Evolutionary conservation across 35 echinoderm and acorn worm species (phyloP).

Genomic region (Apostichopus japonicus): DNA sequence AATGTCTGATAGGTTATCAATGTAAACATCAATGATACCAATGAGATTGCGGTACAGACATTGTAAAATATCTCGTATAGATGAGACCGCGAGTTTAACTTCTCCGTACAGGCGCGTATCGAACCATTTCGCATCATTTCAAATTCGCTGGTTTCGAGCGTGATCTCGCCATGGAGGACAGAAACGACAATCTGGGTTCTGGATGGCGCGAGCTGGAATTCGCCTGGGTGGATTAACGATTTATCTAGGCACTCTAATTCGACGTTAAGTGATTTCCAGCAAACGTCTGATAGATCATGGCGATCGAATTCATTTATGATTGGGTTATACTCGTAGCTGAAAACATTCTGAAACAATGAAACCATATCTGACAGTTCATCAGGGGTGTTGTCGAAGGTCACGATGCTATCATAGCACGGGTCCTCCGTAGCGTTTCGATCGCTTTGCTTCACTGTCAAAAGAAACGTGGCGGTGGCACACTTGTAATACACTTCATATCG

Average conservation of each 20-base stretch:
- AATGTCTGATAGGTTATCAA: slow-evolving; percentile 69
- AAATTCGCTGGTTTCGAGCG: neutral
- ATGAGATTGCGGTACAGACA: slow-evolving; percentile 11
- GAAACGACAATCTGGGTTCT: neutral
- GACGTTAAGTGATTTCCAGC: neutral
- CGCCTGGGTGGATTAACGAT: slow-evolving; percentile 1
- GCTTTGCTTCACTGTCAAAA: neutral
- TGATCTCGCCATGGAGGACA: neutral
- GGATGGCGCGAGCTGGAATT: neutral
- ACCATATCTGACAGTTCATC: neutral
- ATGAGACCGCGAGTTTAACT: neutral
- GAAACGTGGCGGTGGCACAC: slow-evolving; percentile 28
- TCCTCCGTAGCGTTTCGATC: neutral
- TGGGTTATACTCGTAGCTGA: slow-evolving; percentile 41
- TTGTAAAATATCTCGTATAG: slow-evolving; percentile 20
- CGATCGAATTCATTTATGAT: neutral
- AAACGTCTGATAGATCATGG: slow-evolving; percentile 21
- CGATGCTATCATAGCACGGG: neutral
- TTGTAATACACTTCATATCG: neutral
- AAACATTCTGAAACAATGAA: neutral
- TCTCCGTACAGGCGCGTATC: neutral
- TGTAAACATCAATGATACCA: slow-evolving; percentile 46
- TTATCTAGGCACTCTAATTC: neutral
- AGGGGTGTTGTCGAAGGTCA: neutral
- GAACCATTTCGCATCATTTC: slow-evolving; percentile 40